These are phyloP conservation scores for Agonum fuliginosum DNA, from an alignment of 2,888 invertebrate genomes.

Conservation along the genomic window DNA sequence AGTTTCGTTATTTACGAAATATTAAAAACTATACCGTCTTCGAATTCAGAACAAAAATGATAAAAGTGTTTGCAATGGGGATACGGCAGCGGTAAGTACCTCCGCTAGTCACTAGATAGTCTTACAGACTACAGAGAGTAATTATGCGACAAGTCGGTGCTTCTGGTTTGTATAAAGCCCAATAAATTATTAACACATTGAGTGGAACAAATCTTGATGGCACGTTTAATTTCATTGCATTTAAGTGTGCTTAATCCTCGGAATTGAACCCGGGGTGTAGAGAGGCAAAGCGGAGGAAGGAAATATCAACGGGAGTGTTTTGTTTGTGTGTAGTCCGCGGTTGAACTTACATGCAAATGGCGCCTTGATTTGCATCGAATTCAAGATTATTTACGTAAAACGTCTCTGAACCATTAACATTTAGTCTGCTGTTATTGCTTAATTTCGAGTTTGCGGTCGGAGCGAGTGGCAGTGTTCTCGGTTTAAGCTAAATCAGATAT, in stretches of 20 bases:
- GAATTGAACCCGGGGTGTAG: not conserved
- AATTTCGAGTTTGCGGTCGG: slow-evolving; percentile 36
- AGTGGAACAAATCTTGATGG: slow-evolving; percentile 30
- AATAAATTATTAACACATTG: not conserved
- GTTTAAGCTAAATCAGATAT: slow-evolving; percentile 40
- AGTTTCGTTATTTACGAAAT: too few species aligned
- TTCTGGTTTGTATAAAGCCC: not conserved
- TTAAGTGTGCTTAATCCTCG: slow-evolving; percentile 34
- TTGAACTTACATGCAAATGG: slow-evolving; percentile 47
- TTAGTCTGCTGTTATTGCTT: slow-evolving; percentile 35
- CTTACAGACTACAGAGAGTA: not conserved
- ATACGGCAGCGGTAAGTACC: too few species aligned
- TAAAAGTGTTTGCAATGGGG: too few species aligned
- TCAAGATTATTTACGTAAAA: slow-evolving; percentile 41
- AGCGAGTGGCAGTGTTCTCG: slow-evolving; percentile 28
- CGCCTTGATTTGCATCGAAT: slow-evolving; percentile 45
- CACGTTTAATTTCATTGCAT: slow-evolving; percentile 39
- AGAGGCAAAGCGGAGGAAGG: not conserved
- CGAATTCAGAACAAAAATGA: too few species aligned
- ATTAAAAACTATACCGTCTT: too few species aligned
- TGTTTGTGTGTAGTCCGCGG: slow-evolving; percentile 42
- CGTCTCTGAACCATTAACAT: slow-evolving; percentile 39
- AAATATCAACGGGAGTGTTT: slow-evolving; percentile 44
- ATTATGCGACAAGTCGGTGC: not conserved
- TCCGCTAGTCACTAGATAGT: too few species aligned